phyloP scores from a whole-genome alignment of 2,888 invertebrate genomes.

The Acanthosepion esculentum region DNA sequence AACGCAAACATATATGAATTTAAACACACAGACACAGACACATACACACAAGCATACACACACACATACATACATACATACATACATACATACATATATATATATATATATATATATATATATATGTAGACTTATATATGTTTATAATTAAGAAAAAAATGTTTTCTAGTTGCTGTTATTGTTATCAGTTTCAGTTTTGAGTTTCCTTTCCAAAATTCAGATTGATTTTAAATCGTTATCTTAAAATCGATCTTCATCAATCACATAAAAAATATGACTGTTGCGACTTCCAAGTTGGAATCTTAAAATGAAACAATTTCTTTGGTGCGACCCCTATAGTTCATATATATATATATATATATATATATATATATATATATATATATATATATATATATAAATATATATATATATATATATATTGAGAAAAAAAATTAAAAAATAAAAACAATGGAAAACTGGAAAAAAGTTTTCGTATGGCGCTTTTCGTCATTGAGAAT shows the following conservation, averaged over 20 bases:
- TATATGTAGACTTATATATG: not conserved
- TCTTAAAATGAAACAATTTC: not conserved
- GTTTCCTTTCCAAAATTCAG: not conserved
- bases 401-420: not conserved
- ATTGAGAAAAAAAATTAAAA: too few relatives aligned
- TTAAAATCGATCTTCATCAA: constrained; percentile 9
- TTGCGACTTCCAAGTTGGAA: not conserved
- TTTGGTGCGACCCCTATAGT: not conserved
- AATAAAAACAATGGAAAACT: too few relatives aligned
- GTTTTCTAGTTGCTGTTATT: constrained; percentile 33
- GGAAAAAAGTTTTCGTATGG: too few relatives aligned
- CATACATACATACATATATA: not conserved
- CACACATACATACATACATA: too few relatives aligned
- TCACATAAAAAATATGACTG: not conserved
- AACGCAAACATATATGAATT: too few relatives aligned
- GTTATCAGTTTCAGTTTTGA: constrained; percentile 5
- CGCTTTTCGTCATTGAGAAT: too few relatives aligned
- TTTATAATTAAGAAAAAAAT: not conserved
- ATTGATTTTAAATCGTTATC: not conserved
- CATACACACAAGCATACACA: too few relatives aligned
- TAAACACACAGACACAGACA: too few relatives aligned
- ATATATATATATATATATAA: not conserved
- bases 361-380: constrained; percentile 13
- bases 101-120: not conserved
- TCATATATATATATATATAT: not conserved